Percentiles rank a stretch among this genome's conserved stretches.
phyloP scores from a whole-genome alignment of 2,888 invertebrate species.

The Crematogaster levior region DNA sequence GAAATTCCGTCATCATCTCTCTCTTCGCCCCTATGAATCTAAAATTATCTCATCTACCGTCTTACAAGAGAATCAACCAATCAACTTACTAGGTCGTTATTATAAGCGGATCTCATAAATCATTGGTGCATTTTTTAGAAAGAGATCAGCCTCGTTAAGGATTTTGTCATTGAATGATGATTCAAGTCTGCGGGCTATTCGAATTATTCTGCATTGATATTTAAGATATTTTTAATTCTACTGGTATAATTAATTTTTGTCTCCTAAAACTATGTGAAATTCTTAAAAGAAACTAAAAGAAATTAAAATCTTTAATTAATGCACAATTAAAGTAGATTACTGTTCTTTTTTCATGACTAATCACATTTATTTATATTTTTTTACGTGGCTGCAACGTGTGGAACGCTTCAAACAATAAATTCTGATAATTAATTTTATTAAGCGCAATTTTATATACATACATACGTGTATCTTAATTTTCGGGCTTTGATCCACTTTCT shows the following conservation, averaged over 20 bases:
- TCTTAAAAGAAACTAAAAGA: neutral
- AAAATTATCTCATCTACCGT: slow-evolving; percentile 27
- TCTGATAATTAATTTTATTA: neutral
- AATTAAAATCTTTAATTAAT: neutral
- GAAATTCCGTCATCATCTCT: slow-evolving; percentile 23
- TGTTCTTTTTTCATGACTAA: neutral
- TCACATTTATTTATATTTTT: neutral
- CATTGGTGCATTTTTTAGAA: slow-evolving; percentile 5
- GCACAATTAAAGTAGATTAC: neutral
- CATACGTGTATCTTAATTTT: neutral
- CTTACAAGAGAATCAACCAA: slow-evolving; percentile 1
- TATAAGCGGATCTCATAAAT: slow-evolving; percentile 14
- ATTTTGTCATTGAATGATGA: slow-evolving; percentile 10
- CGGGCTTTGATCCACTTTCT: neutral
- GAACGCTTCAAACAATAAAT: neutral
- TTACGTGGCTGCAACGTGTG: neutral
- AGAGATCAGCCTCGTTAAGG: slow-evolving; percentile 7
- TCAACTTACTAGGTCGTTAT: slow-evolving; percentile 21
- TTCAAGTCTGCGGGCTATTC: slow-evolving; percentile 31
- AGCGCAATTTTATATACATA: too few species aligned
- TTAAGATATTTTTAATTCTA: neutral
- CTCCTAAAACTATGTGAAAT: neutral
- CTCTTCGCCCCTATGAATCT: slow-evolving; percentile 59
- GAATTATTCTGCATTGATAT: slow-evolving; percentile 19
- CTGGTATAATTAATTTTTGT: slow-evolving; percentile 31